Evolutionary conservation across 2,888 invertebrate species (phyloP).

Genomic region (Acanthosepion pharaonis): DNA sequence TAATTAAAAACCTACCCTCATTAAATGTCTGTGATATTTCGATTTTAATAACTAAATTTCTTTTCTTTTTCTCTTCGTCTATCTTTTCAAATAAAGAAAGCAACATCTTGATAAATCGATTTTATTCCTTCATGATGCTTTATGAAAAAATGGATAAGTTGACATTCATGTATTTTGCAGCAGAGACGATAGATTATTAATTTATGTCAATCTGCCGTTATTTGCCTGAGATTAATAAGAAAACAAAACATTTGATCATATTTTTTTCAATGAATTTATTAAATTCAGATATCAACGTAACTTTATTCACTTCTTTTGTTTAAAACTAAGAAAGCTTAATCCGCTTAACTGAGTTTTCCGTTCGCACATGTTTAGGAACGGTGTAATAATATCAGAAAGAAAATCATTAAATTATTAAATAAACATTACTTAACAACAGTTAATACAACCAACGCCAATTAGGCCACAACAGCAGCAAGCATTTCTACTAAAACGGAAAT

Average conservation of each 20-base stretch:
- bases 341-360: neutral
- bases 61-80: neutral
- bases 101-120: neutral
- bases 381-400: no score
- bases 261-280: neutral
- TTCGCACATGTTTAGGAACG: no score
- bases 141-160: neutral
- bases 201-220: neutral
- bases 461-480: no score
- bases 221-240: conserved; percentile 15
- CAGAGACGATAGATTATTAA: neutral
- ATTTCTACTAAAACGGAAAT: no score
- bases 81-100: neutral
- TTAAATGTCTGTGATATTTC: conserved; percentile 2
- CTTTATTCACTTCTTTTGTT: neutral
- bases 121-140: neutral
- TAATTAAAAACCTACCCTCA: neutral
- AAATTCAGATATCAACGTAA: neutral
- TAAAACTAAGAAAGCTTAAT: neutral
- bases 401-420: no score
- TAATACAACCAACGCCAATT: no score
- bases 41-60: neutral
- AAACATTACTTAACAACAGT: no score
- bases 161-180: neutral
- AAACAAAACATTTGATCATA: neutral